Percentiles rank a stretch among this genome's conserved stretches.
These are phyloP conservation scores for Drosophila melanica DNA, from an alignment of 1,140 invertebrate species.

Conservation along the genomic window DNA sequence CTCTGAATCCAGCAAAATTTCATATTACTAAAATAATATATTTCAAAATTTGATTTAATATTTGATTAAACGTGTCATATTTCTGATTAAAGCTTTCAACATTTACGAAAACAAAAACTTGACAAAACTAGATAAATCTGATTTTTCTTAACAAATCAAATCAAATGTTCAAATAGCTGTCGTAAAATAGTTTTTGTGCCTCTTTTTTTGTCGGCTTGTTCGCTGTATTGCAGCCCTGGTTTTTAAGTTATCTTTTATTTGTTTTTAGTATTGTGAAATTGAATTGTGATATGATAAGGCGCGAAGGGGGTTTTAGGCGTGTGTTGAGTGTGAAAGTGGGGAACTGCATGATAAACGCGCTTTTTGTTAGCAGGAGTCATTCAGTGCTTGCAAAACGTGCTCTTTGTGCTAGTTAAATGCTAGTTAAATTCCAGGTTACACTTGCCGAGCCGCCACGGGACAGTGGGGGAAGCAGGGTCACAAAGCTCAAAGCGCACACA, in stretches of 20 bases:
- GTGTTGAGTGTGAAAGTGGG: background rate
- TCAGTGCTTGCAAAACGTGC: constrained; percentile 28
- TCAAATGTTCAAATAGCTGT: background rate
- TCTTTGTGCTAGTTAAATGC: background rate
- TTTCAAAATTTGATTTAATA: no score
- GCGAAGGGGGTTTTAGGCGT: background rate
- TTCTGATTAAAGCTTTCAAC: background rate
- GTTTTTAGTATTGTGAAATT: constrained; percentile 26
- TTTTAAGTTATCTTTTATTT: constrained; percentile 6
- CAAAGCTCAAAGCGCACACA: background rate
- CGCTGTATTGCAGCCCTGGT: constrained; percentile 14
- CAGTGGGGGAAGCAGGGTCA: constrained; percentile 1
- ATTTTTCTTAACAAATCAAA: background rate
- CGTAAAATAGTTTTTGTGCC: no score
- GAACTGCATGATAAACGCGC: constrained; percentile 21
- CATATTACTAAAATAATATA: no score
- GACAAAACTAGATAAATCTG: constrained; percentile 11
- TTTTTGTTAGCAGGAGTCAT: constrained; percentile 34
- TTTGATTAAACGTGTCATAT: no score
- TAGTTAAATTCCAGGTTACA: constrained; percentile 23
- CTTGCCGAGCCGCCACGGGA: constrained; percentile 18
- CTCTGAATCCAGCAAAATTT: no score
- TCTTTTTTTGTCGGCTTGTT: no score
- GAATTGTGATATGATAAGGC: constrained; percentile 22
- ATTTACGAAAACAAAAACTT: background rate